Evolutionary conservation across 2,888 invertebrate genomes (phyloP).

Genomic region (Drosophila barbarae): DNA sequence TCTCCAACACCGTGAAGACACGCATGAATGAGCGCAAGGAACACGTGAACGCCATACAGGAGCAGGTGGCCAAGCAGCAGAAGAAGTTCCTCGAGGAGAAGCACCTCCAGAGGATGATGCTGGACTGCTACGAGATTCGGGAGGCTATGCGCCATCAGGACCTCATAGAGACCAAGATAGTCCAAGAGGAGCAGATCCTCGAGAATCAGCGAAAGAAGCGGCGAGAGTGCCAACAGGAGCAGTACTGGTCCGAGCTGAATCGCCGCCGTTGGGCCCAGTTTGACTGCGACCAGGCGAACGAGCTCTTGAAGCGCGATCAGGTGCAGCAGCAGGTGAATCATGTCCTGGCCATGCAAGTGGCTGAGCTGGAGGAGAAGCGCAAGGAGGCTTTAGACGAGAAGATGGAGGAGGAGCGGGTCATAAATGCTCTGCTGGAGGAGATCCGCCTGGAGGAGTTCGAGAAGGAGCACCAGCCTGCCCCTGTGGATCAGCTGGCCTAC

Average conservation of each 20-base stretch:
- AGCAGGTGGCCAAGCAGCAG: constrained; percentile 53
- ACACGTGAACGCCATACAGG: constrained; percentile 67
- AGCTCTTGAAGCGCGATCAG: constrained; percentile 51
- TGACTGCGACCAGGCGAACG: constrained; percentile 57
- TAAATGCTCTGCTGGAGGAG: constrained; percentile 56
- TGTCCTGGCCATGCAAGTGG: constrained; percentile 57
- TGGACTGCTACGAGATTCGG: constrained; percentile 76
- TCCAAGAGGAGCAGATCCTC: constrained; percentile 75
- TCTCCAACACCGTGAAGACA: constrained; percentile 69
- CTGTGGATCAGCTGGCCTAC: constrained; percentile 45
- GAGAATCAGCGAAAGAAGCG: constrained; percentile 66
- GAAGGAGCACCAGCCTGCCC: constrained; percentile 16
- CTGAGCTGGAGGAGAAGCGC: constrained; percentile 44
- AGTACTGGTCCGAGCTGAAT: constrained; percentile 69
- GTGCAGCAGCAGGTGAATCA: constrained; percentile 51
- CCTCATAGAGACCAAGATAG: constrained; percentile 58
- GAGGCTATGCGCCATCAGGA: constrained; percentile 71
- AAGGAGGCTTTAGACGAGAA: constrained; percentile 54
- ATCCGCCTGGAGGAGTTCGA: constrained; percentile 64
- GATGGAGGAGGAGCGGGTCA: constrained; percentile 45
- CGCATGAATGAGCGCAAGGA: constrained; percentile 72
- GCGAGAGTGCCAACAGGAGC: constrained; percentile 59
- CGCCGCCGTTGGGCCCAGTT: constrained; percentile 47
- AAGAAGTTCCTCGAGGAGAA: constrained; percentile 67
- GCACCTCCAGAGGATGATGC: constrained; percentile 72